Conservation (phyloP, 2,888 invertebrate species). For the Xanthia icteritia region DNA sequence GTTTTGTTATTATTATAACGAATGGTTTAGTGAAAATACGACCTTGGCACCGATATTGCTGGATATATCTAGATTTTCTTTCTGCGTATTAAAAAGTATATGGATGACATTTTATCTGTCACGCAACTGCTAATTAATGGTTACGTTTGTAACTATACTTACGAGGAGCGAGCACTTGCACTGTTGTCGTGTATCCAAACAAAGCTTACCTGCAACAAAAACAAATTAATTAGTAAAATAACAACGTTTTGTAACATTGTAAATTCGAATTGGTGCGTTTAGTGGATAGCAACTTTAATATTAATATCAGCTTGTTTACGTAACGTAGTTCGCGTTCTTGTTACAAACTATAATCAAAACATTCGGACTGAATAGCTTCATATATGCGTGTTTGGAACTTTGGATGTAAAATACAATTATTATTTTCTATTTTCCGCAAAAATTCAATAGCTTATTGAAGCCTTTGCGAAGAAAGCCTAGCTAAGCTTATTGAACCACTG, state of each 20-base stretch:
- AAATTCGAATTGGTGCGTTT: conserved; percentile 14
- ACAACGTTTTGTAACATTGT: conserved; percentile 16
- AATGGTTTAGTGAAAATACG: conserved; percentile 72
- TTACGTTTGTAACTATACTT: conserved; percentile 31
- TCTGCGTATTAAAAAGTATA: neutral
- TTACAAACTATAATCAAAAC: conserved; percentile 45
- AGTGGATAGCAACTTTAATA: conserved; percentile 17
- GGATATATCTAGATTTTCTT: conserved; percentile 17
- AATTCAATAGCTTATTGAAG: neutral
- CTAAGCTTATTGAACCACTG: neutral
- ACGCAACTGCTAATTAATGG: conserved; percentile 11
- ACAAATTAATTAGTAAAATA: conserved; percentile 58
- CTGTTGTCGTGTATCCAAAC: conserved; percentile 25
- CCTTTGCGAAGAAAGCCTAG: neutral
- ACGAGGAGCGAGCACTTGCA: conserved; percentile 9
- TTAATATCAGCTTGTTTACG: conserved; percentile 33
- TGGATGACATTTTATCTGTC: neutral
- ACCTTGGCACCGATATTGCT: conserved; percentile 73
- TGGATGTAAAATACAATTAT: conserved; percentile 2
- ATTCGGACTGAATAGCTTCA: conserved; percentile 34
- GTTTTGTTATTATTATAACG: conserved; percentile 69
- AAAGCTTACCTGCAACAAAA: conserved; percentile 73
- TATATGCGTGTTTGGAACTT: conserved; percentile 4
- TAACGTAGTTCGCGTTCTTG: conserved; percentile 9
- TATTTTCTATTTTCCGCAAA: neutral